Percentiles rank a stretch among this genome's conserved stretches.
These are phyloP conservation scores for Acromyrmex charruanus DNA, from an alignment of 1,140 invertebrate genomes.

Conservation along the genomic window DNA sequence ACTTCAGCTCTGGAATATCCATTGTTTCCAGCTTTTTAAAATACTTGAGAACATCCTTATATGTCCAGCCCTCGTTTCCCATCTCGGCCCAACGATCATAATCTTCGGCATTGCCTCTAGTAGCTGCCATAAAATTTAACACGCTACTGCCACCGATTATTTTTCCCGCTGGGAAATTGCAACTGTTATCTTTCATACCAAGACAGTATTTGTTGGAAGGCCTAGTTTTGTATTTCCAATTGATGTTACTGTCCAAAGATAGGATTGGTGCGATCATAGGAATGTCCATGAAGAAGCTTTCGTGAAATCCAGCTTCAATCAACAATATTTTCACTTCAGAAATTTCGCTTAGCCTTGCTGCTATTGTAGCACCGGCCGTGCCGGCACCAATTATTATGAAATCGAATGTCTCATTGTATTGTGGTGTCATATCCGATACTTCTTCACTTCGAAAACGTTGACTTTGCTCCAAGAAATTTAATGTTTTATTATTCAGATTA, in stretches of 20 bases:
- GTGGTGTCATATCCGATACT: neutral
- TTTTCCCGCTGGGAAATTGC: neutral
- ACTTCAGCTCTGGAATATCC: neutral
- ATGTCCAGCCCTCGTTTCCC: neutral
- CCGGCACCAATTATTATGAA: conserved; percentile 17
- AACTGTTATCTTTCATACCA: conserved; percentile 1
- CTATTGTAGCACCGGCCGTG: neutral
- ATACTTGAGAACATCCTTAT: neutral
- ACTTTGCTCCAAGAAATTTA: neutral
- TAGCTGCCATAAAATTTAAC: neutral
- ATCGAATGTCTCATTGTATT: neutral
- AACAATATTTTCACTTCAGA: neutral
- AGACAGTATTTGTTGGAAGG: neutral
- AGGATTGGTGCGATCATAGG: neutral
- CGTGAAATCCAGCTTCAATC: neutral
- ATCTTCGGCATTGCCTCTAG: neutral
- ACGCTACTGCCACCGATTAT: neutral
- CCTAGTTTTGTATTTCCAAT: conserved; percentile 1
- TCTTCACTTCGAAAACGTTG: neutral
- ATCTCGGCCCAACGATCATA: neutral
- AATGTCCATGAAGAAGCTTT: neutral
- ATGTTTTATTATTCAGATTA: too few relatives aligned
- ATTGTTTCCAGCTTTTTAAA: neutral
- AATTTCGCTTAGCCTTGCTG: neutral
- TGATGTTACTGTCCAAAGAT: neutral